These are phyloP conservation scores for Sialis fuliginosa DNA, from an alignment of 2,888 invertebrate species.

Conservation along the genomic window DNA sequence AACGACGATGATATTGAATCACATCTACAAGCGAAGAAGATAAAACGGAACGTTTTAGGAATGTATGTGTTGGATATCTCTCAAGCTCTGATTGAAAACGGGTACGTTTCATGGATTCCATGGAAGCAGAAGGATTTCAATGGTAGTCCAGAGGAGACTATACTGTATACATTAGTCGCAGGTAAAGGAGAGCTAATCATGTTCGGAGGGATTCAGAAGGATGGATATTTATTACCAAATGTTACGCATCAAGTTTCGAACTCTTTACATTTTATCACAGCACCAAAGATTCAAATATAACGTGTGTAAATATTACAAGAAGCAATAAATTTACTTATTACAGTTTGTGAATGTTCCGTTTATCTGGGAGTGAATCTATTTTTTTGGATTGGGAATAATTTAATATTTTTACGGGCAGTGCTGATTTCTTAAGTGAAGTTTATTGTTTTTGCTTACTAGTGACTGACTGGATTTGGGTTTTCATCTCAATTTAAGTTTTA, in stretches of 20 bases:
- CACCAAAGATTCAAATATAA: constrained; percentile 29
- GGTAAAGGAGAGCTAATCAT: constrained; percentile 86
- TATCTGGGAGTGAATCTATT: too few species aligned
- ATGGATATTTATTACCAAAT: constrained; percentile 30
- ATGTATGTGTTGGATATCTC: constrained; percentile 78
- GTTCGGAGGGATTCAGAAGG: constrained; percentile 90
- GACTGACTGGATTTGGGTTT: too few species aligned
- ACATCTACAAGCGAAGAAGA: constrained; percentile 32
- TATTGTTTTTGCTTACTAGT: too few species aligned
- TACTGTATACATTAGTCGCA: constrained; percentile 74
- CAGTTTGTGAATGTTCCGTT: too few species aligned
- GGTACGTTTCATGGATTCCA: constrained; percentile 49
- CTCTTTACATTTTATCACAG: constrained; percentile 56
- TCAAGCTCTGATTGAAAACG: constrained; percentile 44
- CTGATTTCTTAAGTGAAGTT: too few species aligned
- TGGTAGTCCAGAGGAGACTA: constrained; percentile 75
- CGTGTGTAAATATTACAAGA: too few species aligned
- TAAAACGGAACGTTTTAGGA: constrained; percentile 50
- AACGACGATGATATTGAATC: constrained; percentile 6
- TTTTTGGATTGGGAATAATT: too few species aligned
- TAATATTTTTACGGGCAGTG: too few species aligned
- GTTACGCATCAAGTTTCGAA: constrained; percentile 56
- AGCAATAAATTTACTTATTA: too few species aligned
- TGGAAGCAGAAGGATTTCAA: constrained; percentile 40
- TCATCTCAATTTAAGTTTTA: too few species aligned